phyloP scores from a whole-genome alignment of 2,113 vertebrate genomes.

The Camarhynchus parvulus region DNA sequence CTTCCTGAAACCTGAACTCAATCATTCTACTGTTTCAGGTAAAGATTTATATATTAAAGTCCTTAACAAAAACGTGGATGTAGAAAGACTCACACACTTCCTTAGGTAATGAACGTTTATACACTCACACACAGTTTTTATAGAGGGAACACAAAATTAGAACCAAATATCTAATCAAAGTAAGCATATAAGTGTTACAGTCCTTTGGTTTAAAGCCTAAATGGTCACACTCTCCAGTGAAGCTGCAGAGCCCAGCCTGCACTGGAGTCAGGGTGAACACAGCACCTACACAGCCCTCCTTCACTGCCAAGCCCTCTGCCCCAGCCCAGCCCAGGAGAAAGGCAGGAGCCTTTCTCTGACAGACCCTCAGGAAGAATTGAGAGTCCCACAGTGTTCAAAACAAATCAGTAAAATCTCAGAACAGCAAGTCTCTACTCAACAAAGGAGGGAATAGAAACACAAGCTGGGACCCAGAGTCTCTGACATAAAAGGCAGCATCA shows the following conservation, averaged over 20 bases:
- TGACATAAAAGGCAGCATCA: neutral
- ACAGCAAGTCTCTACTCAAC: neutral
- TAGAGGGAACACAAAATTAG: neutral
- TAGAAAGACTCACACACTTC: accelerated
- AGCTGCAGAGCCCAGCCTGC: neutral
- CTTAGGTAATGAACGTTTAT: neutral
- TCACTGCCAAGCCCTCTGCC: accelerated
- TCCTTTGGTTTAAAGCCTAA: neutral
- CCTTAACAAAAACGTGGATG: neutral
- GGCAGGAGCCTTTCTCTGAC: neutral
- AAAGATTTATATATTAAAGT: neutral
- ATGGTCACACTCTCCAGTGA: neutral
- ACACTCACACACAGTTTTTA: neutral
- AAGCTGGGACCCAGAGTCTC: neutral
- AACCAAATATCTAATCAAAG: neutral
- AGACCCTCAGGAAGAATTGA: neutral
- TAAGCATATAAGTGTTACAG: neutral
- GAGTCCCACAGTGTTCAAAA: neutral
- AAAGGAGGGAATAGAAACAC: neutral
- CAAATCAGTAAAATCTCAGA: neutral
- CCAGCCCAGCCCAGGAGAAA: neutral
- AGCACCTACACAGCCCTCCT: neutral
- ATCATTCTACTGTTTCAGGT: neutral
- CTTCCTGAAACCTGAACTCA: neutral
- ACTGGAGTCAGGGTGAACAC: neutral